These are phyloP conservation scores for Trematocara macrostoma DNA, from an alignment of 2,113 vertebrate species.

Conservation along the genomic window DNA sequence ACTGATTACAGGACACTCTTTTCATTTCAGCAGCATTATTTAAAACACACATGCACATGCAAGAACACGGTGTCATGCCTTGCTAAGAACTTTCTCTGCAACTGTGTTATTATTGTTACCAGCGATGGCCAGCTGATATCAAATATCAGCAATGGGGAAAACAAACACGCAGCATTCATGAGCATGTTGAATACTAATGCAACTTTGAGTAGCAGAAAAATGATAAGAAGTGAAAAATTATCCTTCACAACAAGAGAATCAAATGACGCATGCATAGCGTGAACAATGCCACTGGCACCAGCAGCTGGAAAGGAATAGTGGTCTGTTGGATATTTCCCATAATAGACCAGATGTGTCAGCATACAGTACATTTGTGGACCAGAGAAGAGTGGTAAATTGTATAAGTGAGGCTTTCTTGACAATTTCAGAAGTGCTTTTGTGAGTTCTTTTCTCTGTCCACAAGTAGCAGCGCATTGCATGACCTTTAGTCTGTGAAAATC, in stretches of 20 bases:
- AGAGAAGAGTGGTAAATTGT: slow-evolving; percentile 14
- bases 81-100: background rate
- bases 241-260: background rate
- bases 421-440: slow-evolving; percentile 18
- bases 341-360: slow-evolving; percentile 25
- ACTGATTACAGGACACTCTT: background rate
- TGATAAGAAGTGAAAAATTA: background rate
- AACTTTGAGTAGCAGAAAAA: background rate
- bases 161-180: slow-evolving; percentile 2
- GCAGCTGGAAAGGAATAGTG: background rate
- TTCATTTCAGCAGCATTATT: background rate
- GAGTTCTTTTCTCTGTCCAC: background rate
- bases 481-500: background rate
- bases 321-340: background rate
- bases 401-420: slow-evolving; percentile 9
- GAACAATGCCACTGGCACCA: slow-evolving; percentile 1
- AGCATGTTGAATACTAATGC: slow-evolving; percentile 14
- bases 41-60: background rate
- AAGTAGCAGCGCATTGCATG: background rate
- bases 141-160: slow-evolving; percentile 8
- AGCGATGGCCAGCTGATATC: slow-evolving; percentile 19
- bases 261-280: slow-evolving; percentile 8
- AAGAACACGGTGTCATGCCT: background rate
- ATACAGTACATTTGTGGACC: background rate
- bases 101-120: slow-evolving; percentile 15